phyloP scores from a whole-genome alignment of 2,888 invertebrate genomes.

The Spodoptera exigua region DNA sequence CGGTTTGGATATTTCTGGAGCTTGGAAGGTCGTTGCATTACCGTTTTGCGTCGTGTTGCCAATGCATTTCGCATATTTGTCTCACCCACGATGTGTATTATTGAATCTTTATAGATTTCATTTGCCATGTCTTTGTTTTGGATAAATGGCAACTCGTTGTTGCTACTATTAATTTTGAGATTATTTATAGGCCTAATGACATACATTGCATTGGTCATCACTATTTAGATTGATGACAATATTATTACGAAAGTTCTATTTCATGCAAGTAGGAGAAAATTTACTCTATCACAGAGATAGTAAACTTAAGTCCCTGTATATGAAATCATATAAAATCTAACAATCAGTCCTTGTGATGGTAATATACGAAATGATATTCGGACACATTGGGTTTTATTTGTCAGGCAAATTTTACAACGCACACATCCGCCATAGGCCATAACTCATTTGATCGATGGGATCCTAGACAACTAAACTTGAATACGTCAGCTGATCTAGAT shows the following conservation, averaged over 20 bases:
- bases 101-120: conserved; percentile 13
- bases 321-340: too few species aligned
- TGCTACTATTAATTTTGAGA: too few species aligned
- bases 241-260: too few species aligned
- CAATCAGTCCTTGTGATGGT: too few species aligned
- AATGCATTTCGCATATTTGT: conserved; percentile 57
- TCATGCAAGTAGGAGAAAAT: too few species aligned
- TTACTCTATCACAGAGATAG: too few species aligned
- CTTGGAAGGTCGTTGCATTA: conserved; percentile 70
- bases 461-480: conserved; percentile 40
- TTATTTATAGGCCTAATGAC: too few species aligned
- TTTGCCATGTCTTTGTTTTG: background rate
- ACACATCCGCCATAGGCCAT: conserved; percentile 2
- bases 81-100: conserved; percentile 39
- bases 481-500: conserved; percentile 50
- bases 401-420: conserved; percentile 3
- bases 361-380: too few species aligned
- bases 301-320: too few species aligned
- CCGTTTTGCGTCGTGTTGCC: conserved; percentile 43
- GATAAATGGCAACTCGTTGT: background rate
- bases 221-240: too few species aligned
- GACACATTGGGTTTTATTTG: too few species aligned
- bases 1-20: conserved; percentile 71
- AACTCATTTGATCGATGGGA: conserved; percentile 31
- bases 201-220: too few species aligned